phyloP scores from a whole-genome alignment of 2,797 vertebrate species.

The Lindbergichthys nudifrons region DNA sequence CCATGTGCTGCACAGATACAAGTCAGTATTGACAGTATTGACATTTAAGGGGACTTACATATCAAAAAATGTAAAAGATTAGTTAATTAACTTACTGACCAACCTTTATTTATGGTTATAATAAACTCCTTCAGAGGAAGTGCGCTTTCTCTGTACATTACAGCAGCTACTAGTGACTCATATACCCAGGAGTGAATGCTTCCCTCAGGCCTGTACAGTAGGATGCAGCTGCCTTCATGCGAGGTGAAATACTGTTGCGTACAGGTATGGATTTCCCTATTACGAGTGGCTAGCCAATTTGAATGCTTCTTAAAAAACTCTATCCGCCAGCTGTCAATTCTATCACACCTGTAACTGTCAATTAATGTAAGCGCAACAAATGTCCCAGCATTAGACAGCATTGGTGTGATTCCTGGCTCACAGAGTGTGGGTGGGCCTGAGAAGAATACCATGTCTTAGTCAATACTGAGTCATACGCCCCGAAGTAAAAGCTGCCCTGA shows the following conservation, averaged over 20 bases:
- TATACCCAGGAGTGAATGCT: slow-evolving; percentile 16
- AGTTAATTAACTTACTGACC: not conserved
- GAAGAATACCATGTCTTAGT: slow-evolving; percentile 60
- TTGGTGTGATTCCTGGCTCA: slow-evolving; percentile 35
- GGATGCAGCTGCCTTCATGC: slow-evolving; percentile 39
- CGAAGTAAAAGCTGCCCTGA: slow-evolving; percentile 48
- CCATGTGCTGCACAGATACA: too few species aligned
- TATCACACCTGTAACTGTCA: slow-evolving; percentile 21
- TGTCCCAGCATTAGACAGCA: not conserved
- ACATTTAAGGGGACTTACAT: too few species aligned
- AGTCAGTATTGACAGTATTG: too few species aligned
- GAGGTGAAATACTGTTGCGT: slow-evolving; percentile 9
- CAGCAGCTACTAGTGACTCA: slow-evolving; percentile 34
- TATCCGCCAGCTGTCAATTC: slow-evolving; percentile 4
- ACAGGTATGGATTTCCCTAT: slow-evolving; percentile 30
- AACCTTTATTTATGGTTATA: not conserved
- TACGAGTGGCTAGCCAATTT: not conserved
- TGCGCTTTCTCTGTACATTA: not conserved
- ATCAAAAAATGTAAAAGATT: not conserved
- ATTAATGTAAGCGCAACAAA: slow-evolving; percentile 17
- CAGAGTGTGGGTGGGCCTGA: slow-evolving; percentile 51
- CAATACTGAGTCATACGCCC: slow-evolving; percentile 66
- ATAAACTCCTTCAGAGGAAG: not conserved
- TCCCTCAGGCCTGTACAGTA: slow-evolving; percentile 34
- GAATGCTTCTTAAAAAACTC: slow-evolving; percentile 4